Conservation (phyloP, 2,113 vertebrate species). For the Pedionomus torquatus region DNA sequence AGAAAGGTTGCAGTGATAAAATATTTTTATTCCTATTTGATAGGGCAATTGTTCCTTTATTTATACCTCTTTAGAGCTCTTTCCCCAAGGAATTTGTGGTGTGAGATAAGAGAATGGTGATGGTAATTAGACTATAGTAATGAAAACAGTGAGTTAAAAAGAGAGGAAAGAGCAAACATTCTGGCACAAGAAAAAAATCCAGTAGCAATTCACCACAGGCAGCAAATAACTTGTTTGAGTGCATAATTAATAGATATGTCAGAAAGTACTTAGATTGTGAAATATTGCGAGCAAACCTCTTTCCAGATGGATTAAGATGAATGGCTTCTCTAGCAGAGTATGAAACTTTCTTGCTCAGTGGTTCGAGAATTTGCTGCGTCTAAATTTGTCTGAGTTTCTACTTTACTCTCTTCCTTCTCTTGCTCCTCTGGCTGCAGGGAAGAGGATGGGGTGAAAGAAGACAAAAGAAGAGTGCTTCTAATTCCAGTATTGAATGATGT, state of each 20-base stretch:
- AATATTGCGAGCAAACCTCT: slow-evolving; percentile 68
- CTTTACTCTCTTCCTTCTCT: slow-evolving; percentile 43
- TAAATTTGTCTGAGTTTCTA: slow-evolving; percentile 53
- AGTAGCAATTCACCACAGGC: slow-evolving; percentile 66
- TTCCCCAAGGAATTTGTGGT: background rate
- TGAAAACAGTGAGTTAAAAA: slow-evolving; percentile 48
- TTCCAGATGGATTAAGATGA: slow-evolving; percentile 76
- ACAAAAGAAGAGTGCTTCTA: slow-evolving; percentile 49
- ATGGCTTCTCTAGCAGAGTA: slow-evolving; percentile 62
- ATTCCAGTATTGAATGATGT: slow-evolving; percentile 47
- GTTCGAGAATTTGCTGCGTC: slow-evolving; percentile 56
- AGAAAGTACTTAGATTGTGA: slow-evolving; percentile 77
- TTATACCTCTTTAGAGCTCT: background rate
- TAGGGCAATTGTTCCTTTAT: background rate
- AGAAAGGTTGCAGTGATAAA: background rate
- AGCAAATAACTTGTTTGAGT: slow-evolving; percentile 76
- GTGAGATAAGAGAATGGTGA: background rate
- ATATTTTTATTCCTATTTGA: background rate
- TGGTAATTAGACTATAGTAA: background rate
- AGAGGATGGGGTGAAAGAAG: background rate
- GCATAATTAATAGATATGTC: slow-evolving; percentile 80
- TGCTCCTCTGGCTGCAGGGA: slow-evolving; percentile 7
- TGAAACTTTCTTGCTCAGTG: slow-evolving; percentile 68
- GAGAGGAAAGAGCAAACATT: background rate
- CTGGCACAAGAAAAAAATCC: slow-evolving; percentile 53